Conservation (phyloP, 2,797 vertebrate genomes). For the Stomatorhinus walkeri region DNA sequence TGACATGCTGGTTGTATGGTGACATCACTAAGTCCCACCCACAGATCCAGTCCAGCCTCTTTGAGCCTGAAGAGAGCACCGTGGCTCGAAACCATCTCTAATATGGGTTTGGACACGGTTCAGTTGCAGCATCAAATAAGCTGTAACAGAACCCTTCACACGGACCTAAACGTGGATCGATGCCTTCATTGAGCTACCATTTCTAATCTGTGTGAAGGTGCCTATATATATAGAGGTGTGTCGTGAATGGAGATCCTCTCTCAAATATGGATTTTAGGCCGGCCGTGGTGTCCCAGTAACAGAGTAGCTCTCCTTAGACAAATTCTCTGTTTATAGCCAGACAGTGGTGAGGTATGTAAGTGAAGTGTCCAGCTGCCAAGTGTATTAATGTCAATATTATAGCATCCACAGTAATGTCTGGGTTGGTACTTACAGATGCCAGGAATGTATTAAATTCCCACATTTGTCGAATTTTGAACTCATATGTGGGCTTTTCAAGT, state of each 20-base stretch:
- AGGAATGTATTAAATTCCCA: neutral
- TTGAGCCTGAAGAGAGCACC: neutral
- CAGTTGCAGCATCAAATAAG: constrained; percentile 15
- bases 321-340: constrained; percentile 5
- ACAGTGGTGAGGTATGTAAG: neutral
- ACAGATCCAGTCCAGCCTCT: neutral
- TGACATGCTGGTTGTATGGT: neutral
- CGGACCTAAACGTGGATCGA: constrained; percentile 19
- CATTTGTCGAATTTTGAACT: neutral
- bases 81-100: constrained; percentile 6
- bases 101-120: constrained; percentile 17
- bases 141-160: constrained; percentile 15
- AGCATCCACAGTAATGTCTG: neutral
- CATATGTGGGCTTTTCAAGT: neutral
- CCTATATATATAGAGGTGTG: neutral
- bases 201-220: constrained; percentile 13
- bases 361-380: neutral
- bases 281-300: neutral
- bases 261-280: neutral
- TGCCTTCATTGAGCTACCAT: constrained; percentile 1
- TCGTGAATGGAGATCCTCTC: neutral
- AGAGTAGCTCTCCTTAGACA: constrained; percentile 28
- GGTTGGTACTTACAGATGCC: neutral
- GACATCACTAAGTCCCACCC: neutral
- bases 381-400: constrained; percentile 4